Evolutionary conservation across 2,888 invertebrate species (phyloP), one percentile per base, ranked within the genome.

Genomic region (Plusia festucae): DNA sequence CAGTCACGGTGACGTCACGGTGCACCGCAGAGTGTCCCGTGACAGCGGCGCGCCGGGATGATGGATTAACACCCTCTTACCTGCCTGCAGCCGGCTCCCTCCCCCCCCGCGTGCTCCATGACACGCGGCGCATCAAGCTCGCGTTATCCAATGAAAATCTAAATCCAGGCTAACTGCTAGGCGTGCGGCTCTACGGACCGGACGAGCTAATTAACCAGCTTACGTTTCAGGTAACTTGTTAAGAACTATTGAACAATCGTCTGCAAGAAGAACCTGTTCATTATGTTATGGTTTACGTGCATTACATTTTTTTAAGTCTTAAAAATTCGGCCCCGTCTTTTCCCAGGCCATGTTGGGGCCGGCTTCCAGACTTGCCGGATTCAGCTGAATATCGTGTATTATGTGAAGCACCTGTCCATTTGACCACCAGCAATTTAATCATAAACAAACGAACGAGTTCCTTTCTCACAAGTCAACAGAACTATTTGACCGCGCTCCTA

Each of bases 401-500:
- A n/a, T n/a, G n/a, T n/a, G 30, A 30, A 30, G 30, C 9, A 9
- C 30, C 9, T 9, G 0, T 30, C 9, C 9, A 9, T 30, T n/a
- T 69, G 53, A 51, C 63, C 64, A 53, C 58, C 62, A 60, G 52
- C 60, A 53, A 20, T 75, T 82, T 70, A 60, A 78, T 76, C 79
- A 78, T 74, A 73, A 76, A 73, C 70, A 76, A 75, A 65, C 70
- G 65, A 73, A 60, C 53, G 34, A 65, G 70, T 49, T 59, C 56
- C 51, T 52, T 30, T 73, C 64, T 62, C 55, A 67, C 70, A 83
- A 76, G 73, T 82, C 87, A 82, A 86, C 85, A 83, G 71, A 86
- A 84, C 82, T 85, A 85, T 82, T 78, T 69, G 77, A 79, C 70
- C 73, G 69, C 65, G 60, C 46, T 60, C 53, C 61, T 75, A 73